phyloP scores from a whole-genome alignment of 2,797 vertebrate genomes.

The Pseudochirops cupreus region DNA sequence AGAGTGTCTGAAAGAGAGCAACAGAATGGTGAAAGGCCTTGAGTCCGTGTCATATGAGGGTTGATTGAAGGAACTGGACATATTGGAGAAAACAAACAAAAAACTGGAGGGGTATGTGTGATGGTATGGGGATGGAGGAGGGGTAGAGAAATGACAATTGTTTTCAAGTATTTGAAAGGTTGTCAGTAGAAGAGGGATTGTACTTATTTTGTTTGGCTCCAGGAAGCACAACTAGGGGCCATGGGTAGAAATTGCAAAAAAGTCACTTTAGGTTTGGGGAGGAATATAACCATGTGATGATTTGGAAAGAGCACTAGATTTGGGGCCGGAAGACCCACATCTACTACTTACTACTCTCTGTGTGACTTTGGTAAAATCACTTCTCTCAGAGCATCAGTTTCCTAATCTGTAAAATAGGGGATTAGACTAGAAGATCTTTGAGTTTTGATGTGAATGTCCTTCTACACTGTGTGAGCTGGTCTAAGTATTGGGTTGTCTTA shows the following conservation, averaged over 20 bases:
- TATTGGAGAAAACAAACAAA: not conserved
- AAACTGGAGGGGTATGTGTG: not conserved
- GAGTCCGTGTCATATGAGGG: not conserved
- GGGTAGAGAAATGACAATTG: not conserved
- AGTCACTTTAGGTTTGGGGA: not conserved
- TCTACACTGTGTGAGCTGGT: not conserved
- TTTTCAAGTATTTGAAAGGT: not conserved
- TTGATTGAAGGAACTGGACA: not conserved
- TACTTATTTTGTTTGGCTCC: not conserved
- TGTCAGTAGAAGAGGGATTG: not conserved
- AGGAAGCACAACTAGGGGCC: not conserved
- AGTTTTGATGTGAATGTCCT: not conserved
- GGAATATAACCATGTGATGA: not conserved
- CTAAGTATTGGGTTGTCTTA: not conserved
- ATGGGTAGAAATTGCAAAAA: not conserved
- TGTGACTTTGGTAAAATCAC: not conserved
- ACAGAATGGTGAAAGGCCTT: not conserved
- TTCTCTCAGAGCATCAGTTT: not conserved
- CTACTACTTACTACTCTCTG: not conserved
- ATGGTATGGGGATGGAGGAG: no score
- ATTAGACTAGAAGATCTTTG: not conserved
- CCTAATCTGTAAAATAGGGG: not conserved
- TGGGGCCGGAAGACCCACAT: not conserved
- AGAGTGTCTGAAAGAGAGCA: not conserved
- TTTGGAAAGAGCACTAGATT: not conserved